Evolutionary conservation across 1,140 invertebrate genomes (phyloP), one percentile per base, ranked within the genome.

Genomic region (Nephila pilipes): DNA sequence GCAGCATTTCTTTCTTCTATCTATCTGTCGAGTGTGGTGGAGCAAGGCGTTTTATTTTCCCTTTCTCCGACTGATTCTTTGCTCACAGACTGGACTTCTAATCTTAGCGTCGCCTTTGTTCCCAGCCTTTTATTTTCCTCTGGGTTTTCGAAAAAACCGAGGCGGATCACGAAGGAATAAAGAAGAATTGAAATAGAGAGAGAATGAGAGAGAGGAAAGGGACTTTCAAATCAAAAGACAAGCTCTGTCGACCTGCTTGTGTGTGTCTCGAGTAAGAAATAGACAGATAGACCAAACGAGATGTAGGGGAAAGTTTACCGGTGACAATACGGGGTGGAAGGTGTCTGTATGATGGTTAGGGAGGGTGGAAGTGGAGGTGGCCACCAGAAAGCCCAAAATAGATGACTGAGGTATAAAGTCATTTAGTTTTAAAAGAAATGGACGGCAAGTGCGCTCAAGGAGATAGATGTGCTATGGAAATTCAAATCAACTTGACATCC

Each of bases 401-500:
- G 92, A 88, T 93, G 92, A 93, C 87, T 87, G 69, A 93, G 79
- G 87, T 83, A 89, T 87, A 93, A 89, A 93, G 87, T 83, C 75
- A 93, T 93, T 93, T 93, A 85, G 75, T 93, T 93, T 80, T 92
- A 36, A 65, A 93, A 93, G 87, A 89, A 93, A 85, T 93, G 92
- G 92, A 93, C 92, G 92, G 90, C 54, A 25, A 29, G 46, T n/a
- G 90, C 81, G 60, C 69, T 58, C 25, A 57, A 38, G 79, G 92
- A 93, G 92, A 92, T 92, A 36, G 91, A 92, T 92, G 91, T 88
- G 85, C 87, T 79, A 90, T 93, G 93, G 93, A 93, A 91, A 93
- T 93, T 93, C 93, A 90, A 91, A 93, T 93, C 93, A 91, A 69
- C 93, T 93, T 93, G 93, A 93, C 93, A 90, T 93, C 83, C 87